Conservation (phyloP, 2,888 invertebrate genomes). For the Ectobius pallidus region DNA sequence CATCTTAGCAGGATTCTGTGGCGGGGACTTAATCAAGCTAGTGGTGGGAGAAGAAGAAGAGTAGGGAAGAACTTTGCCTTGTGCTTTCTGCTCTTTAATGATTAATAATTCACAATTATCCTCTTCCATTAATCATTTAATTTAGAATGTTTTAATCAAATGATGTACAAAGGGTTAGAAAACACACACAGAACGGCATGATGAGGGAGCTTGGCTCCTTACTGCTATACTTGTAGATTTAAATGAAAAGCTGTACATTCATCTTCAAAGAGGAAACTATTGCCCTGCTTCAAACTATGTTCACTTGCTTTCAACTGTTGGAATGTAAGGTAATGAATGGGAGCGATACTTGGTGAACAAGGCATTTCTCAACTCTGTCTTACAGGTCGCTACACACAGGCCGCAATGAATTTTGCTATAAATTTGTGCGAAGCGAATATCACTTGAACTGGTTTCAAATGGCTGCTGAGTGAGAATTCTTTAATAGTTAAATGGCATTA, state of each 20-base stretch:
- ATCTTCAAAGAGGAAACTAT: neutral
- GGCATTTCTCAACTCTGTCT: no score
- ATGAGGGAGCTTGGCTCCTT: neutral
- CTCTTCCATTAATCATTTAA: neutral
- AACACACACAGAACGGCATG: neutral
- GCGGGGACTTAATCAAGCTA: neutral
- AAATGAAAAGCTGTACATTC: neutral
- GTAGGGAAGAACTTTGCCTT: neutral
- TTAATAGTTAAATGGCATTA: no score
- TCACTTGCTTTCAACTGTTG: neutral
- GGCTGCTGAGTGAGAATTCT: no score
- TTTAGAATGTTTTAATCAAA: neutral
- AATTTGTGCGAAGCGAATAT: no score
- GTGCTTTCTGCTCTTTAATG: neutral
- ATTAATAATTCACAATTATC: neutral
- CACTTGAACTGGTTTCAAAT: no score
- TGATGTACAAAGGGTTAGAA: slow-evolving; percentile 1
- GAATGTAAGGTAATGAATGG: neutral
- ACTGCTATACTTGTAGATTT: neutral
- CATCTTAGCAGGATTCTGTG: neutral
- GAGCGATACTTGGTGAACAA: neutral
- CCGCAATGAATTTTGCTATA: no score
- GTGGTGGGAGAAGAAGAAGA: neutral
- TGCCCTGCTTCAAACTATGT: neutral
- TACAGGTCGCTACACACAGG: no score